Evolutionary conservation across 2,113 vertebrate species (phyloP), one percentile per base, ranked within the genome.

Genomic region (Pyxicephalus adspersus): DNA sequence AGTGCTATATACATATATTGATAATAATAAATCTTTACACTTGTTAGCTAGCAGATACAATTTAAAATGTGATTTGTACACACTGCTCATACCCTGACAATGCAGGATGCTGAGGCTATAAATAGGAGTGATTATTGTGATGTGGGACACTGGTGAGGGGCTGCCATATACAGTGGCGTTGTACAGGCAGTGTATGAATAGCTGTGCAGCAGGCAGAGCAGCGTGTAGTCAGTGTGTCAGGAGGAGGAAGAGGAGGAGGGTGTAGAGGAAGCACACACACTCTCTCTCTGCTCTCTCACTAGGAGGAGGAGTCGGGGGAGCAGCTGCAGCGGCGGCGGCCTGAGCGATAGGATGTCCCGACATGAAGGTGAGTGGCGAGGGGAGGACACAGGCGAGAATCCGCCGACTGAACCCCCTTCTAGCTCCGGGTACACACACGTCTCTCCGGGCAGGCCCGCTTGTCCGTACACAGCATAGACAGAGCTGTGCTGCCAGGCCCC

Each of bases 281-380:
- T 18, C 76, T 20, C 71, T 11, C 71, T 57, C 67, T 72, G 66
- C 67, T 64, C 54, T 81, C 79, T 73, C 68, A 81, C 58, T 54
- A 64, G 79, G 68, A 81, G 79, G 79, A 81, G 79, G 68, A 73
- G 68, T 52, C 58, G 79, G 58, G 64, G 79, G 20, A 81, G 79
- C 68, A 73, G 79, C 79, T 64, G 79, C 79, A 64, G 79, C 79
- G 68, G 79, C 79, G 79, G 79, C 78, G 78, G 78, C 78, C 79
- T 81, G 79, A 81, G 68, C 68, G 79, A 81, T 81, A 81, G 79
- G 79, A 81, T 81, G 79, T 81, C 79, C 79, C 79, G 79, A 81
- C 79, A 81, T 81, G 79, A 81, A 81, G 79, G 79, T 81, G 79
- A 81, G 79, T 65, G 26, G 28, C 58, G 51, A 45, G 76, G 52